phyloP scores from a whole-genome alignment of 2,888 invertebrate genomes.

The Gerosis bhagava region DNA sequence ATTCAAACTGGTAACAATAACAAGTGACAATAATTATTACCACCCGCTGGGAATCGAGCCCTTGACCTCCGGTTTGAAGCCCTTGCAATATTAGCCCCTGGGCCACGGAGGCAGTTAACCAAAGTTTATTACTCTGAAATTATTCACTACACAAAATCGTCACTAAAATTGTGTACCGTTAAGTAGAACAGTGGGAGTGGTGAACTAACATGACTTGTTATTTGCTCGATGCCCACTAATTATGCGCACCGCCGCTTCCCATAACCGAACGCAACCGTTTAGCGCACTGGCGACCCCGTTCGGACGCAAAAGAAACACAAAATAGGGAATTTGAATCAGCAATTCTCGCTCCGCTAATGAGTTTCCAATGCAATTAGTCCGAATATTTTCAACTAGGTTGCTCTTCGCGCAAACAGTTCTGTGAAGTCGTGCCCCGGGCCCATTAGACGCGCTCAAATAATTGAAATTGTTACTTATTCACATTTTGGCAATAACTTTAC shows the following conservation, averaged over 20 bases:
- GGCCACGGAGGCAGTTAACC: too few species aligned
- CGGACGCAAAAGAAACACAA: slow-evolving; percentile 53
- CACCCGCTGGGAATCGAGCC: too few species aligned
- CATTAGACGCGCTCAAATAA: slow-evolving; percentile 12
- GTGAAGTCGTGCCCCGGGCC: slow-evolving; percentile 30
- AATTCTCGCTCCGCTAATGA: slow-evolving; percentile 63
- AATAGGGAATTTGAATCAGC: slow-evolving; percentile 63
- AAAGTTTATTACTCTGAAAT: too few species aligned
- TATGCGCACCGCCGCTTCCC: slow-evolving; percentile 37
- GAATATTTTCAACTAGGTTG: slow-evolving; percentile 40
- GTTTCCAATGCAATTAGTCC: slow-evolving; percentile 56
- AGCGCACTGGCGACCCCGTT: slow-evolving; percentile 50
- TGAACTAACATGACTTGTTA: slow-evolving; percentile 6
- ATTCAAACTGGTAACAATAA: too few species aligned
- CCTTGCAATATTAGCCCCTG: too few species aligned
- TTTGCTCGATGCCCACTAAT: slow-evolving; percentile 20
- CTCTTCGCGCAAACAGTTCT: slow-evolving; percentile 31
- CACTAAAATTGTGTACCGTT: too few species aligned
- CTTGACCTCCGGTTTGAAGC: too few species aligned
- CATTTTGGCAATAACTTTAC: neutral
- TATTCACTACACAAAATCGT: too few species aligned
- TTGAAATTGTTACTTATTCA: slow-evolving; percentile 20
- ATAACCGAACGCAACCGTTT: slow-evolving; percentile 46
- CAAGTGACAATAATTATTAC: too few species aligned
- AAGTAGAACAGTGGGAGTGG: too few species aligned